Percentiles rank a stretch among this genome's conserved stretches.
These are phyloP conservation scores for Anableps anableps DNA, from an alignment of 2,797 vertebrate species.

Conservation along the genomic window DNA sequence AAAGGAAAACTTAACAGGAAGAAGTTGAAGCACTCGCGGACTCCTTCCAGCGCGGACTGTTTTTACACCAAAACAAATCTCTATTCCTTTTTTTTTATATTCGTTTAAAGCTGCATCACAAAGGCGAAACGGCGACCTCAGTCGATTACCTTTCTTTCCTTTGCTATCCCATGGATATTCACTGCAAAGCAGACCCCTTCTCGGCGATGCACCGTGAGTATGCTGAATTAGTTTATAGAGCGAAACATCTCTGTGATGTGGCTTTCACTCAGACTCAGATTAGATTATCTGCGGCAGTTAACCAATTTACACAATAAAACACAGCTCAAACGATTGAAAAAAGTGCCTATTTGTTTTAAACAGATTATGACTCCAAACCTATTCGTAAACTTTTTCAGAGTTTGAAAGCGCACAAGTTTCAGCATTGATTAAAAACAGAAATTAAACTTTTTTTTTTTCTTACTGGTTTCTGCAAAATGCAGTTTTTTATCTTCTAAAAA, in stretches of 20 bases:
- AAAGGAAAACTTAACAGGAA: slow-evolving; percentile 71
- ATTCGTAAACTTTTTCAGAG: neutral
- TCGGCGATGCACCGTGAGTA: slow-evolving; percentile 99
- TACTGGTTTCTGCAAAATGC: neutral
- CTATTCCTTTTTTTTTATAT: slow-evolving; percentile 59
- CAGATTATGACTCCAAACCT: neutral
- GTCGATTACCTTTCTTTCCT: slow-evolving; percentile 98
- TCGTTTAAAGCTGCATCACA: slow-evolving; percentile 77
- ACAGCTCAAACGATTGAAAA: neutral
- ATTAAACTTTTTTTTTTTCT: rapidly evolving
- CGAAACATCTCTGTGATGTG: slow-evolving; percentile 13
- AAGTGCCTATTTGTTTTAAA: neutral
- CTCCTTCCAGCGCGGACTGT: slow-evolving; percentile 63
- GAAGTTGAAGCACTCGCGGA: slow-evolving; percentile 67
- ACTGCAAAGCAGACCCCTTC: slow-evolving; percentile 99
- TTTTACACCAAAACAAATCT: slow-evolving; percentile 49
- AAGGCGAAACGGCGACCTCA: slow-evolving; percentile 98
- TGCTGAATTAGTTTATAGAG: slow-evolving; percentile 76
- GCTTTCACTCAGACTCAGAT: slow-evolving; percentile 20
- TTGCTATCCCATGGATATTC: slow-evolving; percentile 99
- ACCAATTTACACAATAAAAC: neutral
- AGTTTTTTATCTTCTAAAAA: neutral
- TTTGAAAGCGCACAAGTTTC: too few species aligned
- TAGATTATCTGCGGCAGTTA: neutral
- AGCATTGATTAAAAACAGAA: neutral